Evolutionary conservation across 30 jellyfish, hydroid and myxozoan species (phyloP), one percentile per base, ranked within the genome.

Genomic region (Rhopilema esculentum): DNA sequence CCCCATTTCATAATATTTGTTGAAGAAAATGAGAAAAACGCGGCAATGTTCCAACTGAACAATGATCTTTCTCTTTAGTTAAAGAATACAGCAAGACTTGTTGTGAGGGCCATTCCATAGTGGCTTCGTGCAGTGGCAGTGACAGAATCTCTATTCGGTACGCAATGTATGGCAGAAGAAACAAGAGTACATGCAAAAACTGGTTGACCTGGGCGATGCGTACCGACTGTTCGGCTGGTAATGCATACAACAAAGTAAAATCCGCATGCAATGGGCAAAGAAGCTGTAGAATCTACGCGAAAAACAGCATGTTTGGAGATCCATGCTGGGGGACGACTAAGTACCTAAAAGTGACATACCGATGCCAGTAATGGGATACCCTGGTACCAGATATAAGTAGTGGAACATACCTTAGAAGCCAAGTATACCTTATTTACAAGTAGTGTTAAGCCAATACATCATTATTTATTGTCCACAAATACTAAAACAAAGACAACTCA

Each of bases 321-420:
- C 96, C 95, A 8, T 87, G 95, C 26, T 67, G 86, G 70, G 74
- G 79, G 7, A 87, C 91, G 26, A 52, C 52, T 8, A 87, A 87
- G 83, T 87, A 77, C 27, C 40, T 79, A 26, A 51, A 51, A 48
- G 83, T 87, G 27, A 87, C 73, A 48, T 87, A 77, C 91, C 67
- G 91, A 20, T 87, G 95, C 82, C 76, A 66, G 80, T 26, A 81
- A 65, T 2, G 57, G 57, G 57, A 40, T 12, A 40, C 9, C 12
- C 9, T 6, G 12, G 57, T 40, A 2, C 6, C 57, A 40, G 57
- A 40, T 12, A 2, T 40, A 12, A 40, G 57, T 40, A 40, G 57
- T 6, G 9, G 12, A 40, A 40, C 6, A 40, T 12, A 40, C 57
- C 6, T 40, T 40, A 40, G n/a, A n/a, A n/a, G n/a, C n/a, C n/a